Base-by-base conservation (phyloP, 2,888 invertebrate species). In the Chymomyza fuscimana region DNA sequence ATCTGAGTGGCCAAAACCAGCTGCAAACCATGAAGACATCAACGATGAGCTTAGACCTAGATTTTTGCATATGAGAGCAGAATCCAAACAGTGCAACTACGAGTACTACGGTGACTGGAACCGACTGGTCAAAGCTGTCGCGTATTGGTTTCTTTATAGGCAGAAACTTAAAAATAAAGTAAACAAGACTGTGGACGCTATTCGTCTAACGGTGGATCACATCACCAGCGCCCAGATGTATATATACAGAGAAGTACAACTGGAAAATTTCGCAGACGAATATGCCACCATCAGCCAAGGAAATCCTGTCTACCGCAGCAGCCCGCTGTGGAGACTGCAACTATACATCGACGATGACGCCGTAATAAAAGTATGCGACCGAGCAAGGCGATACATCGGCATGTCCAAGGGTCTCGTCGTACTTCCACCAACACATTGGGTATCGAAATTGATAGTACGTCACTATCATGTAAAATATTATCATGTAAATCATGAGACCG, bases 241-340 rank as follows among this genome's bases (percentile, higher is more conserved):
- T 10, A 61, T 68, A 10, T 25, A 51, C 40, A 67, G 67, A 4
- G 12, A 59, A 6, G 65, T 67, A n/a, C 69, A 74, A 54, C 64
- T 59, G 62, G 29, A 64, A 56, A 50, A 50, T 15, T 75, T 59
- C 36, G 32, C 65, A 1, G 63, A 64, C n/a, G 72, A 75, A 9
- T 69, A 70, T 15, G 65, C 54, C 4, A 58, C 65, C 22, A 40
- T 36, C 10, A 40, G 16, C 1, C 25, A 58, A 40, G 19, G 22
- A 6, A 16, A 65, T 40, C 10, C 32, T 25, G 54, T 56, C 56
- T 36, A 50, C 54, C 58, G 65, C 19, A 63, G 63, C 63, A 58
- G 36, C 36, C 36, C 36, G 7, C 36, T 19, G 7, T 16, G 19
- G 16, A n/a, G 52, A 52, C 52, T n/a, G 52, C 19, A 19, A n/a